Evolutionary conservation across 1,140 invertebrate genomes (phyloP).

Genomic region (Lordiphosa stackelbergi): DNA sequence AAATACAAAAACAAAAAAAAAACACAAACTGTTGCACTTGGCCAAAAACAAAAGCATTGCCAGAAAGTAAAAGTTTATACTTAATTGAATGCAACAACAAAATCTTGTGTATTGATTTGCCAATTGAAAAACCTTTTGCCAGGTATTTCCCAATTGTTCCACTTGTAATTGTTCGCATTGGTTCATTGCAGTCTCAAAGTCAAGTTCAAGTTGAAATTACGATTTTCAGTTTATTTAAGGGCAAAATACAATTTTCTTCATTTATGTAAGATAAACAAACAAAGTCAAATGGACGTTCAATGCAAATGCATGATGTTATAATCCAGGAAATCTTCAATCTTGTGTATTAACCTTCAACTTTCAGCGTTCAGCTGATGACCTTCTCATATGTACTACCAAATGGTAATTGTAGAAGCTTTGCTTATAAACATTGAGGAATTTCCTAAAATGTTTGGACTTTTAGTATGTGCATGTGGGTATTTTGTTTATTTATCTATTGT

Average conservation of each 20-base stretch:
- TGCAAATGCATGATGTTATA: slow-evolving; percentile 43
- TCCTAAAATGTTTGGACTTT: slow-evolving; percentile 1
- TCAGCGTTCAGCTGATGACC: too few species aligned
- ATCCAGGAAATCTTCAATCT: slow-evolving; percentile 1
- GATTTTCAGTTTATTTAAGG: slow-evolving; percentile 42
- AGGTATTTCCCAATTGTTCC: slow-evolving; percentile 57
- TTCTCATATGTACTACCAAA: too few species aligned
- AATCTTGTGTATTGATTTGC: slow-evolving; percentile 40
- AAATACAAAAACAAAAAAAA: slow-evolving; percentile 23
- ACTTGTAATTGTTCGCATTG: slow-evolving; percentile 16
- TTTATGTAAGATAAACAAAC: slow-evolving; percentile 56
- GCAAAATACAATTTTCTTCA: slow-evolving; percentile 11
- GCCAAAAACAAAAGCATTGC: slow-evolving; percentile 39
- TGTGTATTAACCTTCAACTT: too few species aligned
- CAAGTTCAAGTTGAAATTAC: slow-evolving; percentile 64
- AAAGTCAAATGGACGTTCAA: slow-evolving; percentile 43
- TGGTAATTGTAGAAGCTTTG: neutral
- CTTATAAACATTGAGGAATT: neutral
- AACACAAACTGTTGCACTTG: slow-evolving; percentile 23
- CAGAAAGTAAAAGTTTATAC: slow-evolving; percentile 68
- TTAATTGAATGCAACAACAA: slow-evolving; percentile 17
- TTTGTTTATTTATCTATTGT: slow-evolving; percentile 48
- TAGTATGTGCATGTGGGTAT: neutral
- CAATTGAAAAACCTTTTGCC: slow-evolving; percentile 51
- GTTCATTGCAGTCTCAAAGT: slow-evolving; percentile 34